phyloP scores from a whole-genome alignment of 2,888 invertebrate species.

The Oithona nana region DNA sequence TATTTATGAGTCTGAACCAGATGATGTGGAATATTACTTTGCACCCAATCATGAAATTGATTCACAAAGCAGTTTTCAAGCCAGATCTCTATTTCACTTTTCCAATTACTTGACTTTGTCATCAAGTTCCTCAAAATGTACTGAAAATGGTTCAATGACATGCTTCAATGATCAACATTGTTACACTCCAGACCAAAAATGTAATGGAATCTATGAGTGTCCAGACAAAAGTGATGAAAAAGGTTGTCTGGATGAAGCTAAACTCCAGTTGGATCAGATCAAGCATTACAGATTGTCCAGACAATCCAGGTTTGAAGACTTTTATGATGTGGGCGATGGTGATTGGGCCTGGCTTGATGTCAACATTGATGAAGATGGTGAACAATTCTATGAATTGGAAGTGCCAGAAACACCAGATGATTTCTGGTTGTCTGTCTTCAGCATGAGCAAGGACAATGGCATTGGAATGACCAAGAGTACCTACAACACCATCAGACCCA shows the following conservation, averaged over 20 bases:
- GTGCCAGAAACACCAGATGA: slow-evolving; percentile 29
- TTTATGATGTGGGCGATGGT: slow-evolving; percentile 27
- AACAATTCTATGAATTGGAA: slow-evolving; percentile 27
- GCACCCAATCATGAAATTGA: slow-evolving; percentile 34
- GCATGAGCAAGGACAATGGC: slow-evolving; percentile 33
- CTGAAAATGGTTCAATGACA: slow-evolving; percentile 22
- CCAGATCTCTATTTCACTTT: slow-evolving; percentile 32
- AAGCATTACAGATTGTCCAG: not conserved
- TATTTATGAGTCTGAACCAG: slow-evolving; percentile 24
- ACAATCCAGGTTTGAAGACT: slow-evolving; percentile 23
- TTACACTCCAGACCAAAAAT: slow-evolving; percentile 27
- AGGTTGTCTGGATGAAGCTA: slow-evolving; percentile 25
- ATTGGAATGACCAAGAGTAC: slow-evolving; percentile 32
- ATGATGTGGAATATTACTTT: slow-evolving; percentile 26
- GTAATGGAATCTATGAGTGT: slow-evolving; percentile 32
- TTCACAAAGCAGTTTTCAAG: slow-evolving; percentile 33
- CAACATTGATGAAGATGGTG: slow-evolving; percentile 28
- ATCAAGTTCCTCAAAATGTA: slow-evolving; percentile 19
- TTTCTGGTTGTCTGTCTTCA: slow-evolving; percentile 36
- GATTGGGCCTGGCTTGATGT: slow-evolving; percentile 29
- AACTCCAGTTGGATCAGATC: slow-evolving; percentile 3
- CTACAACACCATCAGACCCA: slow-evolving; percentile 27
- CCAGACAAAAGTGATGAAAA: slow-evolving; percentile 29
- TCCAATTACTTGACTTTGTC: slow-evolving; percentile 29
- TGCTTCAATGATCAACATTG: slow-evolving; percentile 30